Evolutionary conservation across 2,888 invertebrate species (phyloP).

Genomic region (Halictus quadricinctus): DNA sequence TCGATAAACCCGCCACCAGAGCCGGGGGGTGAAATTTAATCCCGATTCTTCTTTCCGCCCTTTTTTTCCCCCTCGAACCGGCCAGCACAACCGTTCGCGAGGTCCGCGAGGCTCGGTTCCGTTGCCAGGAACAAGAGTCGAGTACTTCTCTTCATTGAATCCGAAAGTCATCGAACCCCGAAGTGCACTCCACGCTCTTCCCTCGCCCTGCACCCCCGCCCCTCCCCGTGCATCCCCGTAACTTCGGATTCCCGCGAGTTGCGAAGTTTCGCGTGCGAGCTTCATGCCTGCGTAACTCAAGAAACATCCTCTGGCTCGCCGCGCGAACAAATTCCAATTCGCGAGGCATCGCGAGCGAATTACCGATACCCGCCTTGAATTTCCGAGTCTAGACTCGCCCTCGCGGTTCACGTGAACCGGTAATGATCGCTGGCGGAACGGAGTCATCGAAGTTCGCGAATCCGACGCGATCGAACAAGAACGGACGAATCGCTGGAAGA

Average conservation of each 20-base stretch:
- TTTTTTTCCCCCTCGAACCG: neutral
- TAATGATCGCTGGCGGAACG: neutral
- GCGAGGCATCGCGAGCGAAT: conserved; percentile 9
- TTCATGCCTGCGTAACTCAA: conserved; percentile 9
- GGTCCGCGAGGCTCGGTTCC: neutral
- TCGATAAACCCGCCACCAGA: conserved; percentile 8
- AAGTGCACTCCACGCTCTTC: conserved; percentile 17
- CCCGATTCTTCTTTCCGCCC: neutral
- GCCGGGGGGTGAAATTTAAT: conserved; percentile 3
- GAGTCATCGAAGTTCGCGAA: neutral
- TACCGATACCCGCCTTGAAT: conserved; percentile 12
- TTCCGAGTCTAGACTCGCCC: neutral
- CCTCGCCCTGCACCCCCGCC: neutral
- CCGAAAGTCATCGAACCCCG: conserved; percentile 20
- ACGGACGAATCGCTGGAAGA: neutral
- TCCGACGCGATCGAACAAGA: neutral
- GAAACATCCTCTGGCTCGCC: neutral
- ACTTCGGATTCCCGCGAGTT: conserved; percentile 29
- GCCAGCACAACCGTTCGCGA: neutral
- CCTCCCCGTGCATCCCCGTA: neutral
- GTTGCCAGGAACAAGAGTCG: conserved; percentile 3
- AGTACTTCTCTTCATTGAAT: conserved; percentile 26
- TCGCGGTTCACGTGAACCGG: neutral
- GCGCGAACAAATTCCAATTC: neutral
- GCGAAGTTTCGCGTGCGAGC: conserved; percentile 23